phyloP scores from a whole-genome alignment of 2,888 invertebrate genomes.

The Bombylius major region DNA sequence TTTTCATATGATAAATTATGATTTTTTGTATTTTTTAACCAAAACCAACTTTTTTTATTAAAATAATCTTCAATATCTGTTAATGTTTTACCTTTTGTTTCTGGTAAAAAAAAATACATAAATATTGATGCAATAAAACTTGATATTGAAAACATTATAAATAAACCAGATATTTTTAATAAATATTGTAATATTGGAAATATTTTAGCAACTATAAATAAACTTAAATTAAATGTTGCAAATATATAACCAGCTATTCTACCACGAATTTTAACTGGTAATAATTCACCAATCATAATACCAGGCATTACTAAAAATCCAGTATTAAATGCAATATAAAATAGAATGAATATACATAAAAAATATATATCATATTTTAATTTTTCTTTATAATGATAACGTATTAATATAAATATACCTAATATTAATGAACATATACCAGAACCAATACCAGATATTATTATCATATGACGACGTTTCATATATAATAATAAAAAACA shows the following conservation, averaged over 20 bases:
- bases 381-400: slow-evolving; percentile 21
- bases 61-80: slow-evolving; percentile 70
- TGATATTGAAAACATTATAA: slow-evolving; percentile 53
- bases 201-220: slow-evolving; percentile 57
- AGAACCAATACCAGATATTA: slow-evolving; percentile 55
- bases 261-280: slow-evolving; percentile 60
- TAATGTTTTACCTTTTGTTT: slow-evolving; percentile 58
- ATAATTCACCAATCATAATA: slow-evolving; percentile 61
- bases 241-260: slow-evolving; percentile 61
- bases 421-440: slow-evolving; percentile 49
- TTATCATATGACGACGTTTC: slow-evolving; percentile 51
- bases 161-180: slow-evolving; percentile 55
- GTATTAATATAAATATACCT: slow-evolving; percentile 39
- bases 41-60: slow-evolving; percentile 49
- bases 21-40: slow-evolving; percentile 30
- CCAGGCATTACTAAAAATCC: slow-evolving; percentile 64
- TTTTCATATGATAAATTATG: too few relatives aligned
- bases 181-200: slow-evolving; percentile 49
- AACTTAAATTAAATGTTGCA: slow-evolving; percentile 52
- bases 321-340: slow-evolving; percentile 62
- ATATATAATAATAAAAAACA: slow-evolving; percentile 51
- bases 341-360: slow-evolving; percentile 42
- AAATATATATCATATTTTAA: slow-evolving; percentile 32
- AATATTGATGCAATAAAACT: slow-evolving; percentile 50
- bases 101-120: slow-evolving; percentile 55